These are phyloP conservation scores for Lepus europaeus DNA, from an alignment of 2,113 vertebrate species.

Conservation along the genomic window DNA sequence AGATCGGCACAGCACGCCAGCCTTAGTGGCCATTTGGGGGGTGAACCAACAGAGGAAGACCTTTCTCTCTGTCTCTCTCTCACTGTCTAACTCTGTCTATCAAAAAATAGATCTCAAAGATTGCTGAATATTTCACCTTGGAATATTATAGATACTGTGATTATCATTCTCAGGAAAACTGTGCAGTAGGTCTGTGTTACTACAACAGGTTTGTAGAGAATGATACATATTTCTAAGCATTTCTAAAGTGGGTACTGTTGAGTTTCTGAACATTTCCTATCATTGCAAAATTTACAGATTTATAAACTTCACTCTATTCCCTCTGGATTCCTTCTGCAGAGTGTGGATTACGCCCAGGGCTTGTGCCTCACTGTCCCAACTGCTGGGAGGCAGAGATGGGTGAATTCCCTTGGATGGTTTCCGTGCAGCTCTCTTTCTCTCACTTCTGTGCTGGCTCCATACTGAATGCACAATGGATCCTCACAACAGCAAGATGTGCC, in stretches of 20 bases:
- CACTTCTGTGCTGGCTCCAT: slow-evolving; percentile 76
- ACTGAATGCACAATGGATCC: slow-evolving; percentile 71
- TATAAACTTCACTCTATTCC: background rate
- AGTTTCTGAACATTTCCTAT: background rate
- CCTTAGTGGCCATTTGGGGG: no score
- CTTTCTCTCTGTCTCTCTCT: no score
- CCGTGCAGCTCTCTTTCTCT: slow-evolving; percentile 58
- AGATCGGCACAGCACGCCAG: no score
- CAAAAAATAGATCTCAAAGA: background rate
- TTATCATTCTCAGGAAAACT: background rate
- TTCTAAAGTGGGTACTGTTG: background rate
- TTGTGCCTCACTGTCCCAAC: slow-evolving; percentile 43
- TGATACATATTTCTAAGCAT: background rate
- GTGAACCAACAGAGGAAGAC: no score
- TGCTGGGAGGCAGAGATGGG: slow-evolving; percentile 67
- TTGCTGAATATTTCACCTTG: no score
- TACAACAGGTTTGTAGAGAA: background rate
- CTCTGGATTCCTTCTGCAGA: background rate
- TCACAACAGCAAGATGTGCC: slow-evolving; percentile 71
- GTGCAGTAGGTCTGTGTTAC: accelerated
- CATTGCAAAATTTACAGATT: background rate
- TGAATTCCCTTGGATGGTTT: slow-evolving; percentile 74
- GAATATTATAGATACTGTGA: no score
- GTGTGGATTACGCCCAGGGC: slow-evolving; percentile 62
- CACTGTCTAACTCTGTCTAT: no score